A percentile compares a stretch with the other conserved stretches of the same genome.
Conservation (phyloP, 1,140 invertebrate genomes). For the Globodera rostochiensis region DNA sequence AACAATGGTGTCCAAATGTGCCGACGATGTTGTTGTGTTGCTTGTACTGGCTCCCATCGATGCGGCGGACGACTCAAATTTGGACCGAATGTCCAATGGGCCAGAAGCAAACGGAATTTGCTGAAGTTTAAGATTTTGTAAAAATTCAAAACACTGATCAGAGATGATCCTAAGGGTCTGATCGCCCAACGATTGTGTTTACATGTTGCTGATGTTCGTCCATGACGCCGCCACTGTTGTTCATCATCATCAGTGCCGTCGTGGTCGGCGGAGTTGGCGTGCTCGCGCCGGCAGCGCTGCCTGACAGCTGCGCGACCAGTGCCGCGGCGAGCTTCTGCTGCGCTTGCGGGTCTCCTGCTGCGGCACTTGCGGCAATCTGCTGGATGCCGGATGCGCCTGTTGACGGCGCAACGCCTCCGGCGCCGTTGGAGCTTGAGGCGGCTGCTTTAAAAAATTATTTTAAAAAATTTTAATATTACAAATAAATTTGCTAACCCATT, state of each 20-base stretch:
- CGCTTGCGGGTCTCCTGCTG: neutral
- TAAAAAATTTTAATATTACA: no score
- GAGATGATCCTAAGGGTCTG: no score
- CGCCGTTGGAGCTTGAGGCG: slow-evolving; percentile 4
- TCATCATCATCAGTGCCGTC: neutral
- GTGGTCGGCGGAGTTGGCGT: neutral
- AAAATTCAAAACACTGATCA: neutral
- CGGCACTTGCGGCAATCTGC: neutral
- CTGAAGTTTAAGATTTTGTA: neutral
- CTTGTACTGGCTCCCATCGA: slow-evolving; percentile 2
- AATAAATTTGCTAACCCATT: neutral
- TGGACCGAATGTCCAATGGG: slow-evolving; percentile 52
- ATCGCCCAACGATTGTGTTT: neutral
- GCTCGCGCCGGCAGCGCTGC: neutral
- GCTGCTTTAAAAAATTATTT: neutral
- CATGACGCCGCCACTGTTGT: slow-evolving; percentile 11
- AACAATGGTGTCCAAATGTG: neutral
- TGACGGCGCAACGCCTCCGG: neutral
- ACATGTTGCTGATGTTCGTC: neutral
- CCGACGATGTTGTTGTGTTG: slow-evolving; percentile 6
- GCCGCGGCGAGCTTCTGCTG: neutral
- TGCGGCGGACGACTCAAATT: slow-evolving; percentile 35
- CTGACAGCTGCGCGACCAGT: neutral
- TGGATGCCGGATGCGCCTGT: neutral
- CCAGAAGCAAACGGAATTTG: slow-evolving; percentile 41